A percentile compares a stretch with the other conserved stretches of the same genome.
phyloP scores from a whole-genome alignment of 1,140 invertebrate species.

The Cephus cinctus region DNA sequence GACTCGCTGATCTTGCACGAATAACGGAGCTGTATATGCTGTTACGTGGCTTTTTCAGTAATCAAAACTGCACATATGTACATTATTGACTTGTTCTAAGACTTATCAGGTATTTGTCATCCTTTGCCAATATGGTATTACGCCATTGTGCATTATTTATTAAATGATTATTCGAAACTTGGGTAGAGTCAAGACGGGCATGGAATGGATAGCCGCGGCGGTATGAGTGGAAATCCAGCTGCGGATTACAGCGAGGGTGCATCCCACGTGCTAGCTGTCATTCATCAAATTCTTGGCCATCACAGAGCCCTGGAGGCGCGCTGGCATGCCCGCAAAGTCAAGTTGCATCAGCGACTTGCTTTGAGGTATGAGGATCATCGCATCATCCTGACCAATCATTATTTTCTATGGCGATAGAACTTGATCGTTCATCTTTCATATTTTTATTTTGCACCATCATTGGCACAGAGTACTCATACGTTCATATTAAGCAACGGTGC shows the following conservation, averaged over 20 bases:
- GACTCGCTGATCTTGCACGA: too few species aligned
- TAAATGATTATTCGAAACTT: constrained; percentile 27
- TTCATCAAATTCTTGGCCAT: constrained; percentile 92
- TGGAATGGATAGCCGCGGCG: constrained; percentile 54
- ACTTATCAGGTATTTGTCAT: too few species aligned
- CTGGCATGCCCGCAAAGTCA: constrained; percentile 92
- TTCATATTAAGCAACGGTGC: too few species aligned
- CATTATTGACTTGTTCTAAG: too few species aligned
- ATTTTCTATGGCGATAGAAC: background rate
- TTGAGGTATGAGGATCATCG: constrained; percentile 61
- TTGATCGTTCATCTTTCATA: background rate
- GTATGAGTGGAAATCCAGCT: constrained; percentile 77
- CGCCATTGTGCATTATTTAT: too few species aligned
- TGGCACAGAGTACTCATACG: too few species aligned
- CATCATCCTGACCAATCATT: background rate
- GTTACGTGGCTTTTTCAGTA: background rate
- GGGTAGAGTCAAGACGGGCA: constrained; percentile 52
- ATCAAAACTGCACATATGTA: too few species aligned
- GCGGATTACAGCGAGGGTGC: constrained; percentile 95
- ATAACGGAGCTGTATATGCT: too few species aligned
- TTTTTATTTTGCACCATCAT: too few species aligned
- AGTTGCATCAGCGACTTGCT: constrained; percentile 90
- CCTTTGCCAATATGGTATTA: too few species aligned
- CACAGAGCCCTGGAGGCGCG: constrained; percentile 89
- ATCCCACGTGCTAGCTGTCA: constrained; percentile 84